Percentiles rank a stretch among this genome's conserved stretches.
Evolutionary conservation across 2,797 vertebrate genomes (phyloP).

Genomic region (Poeciliopsis infans): DNA sequence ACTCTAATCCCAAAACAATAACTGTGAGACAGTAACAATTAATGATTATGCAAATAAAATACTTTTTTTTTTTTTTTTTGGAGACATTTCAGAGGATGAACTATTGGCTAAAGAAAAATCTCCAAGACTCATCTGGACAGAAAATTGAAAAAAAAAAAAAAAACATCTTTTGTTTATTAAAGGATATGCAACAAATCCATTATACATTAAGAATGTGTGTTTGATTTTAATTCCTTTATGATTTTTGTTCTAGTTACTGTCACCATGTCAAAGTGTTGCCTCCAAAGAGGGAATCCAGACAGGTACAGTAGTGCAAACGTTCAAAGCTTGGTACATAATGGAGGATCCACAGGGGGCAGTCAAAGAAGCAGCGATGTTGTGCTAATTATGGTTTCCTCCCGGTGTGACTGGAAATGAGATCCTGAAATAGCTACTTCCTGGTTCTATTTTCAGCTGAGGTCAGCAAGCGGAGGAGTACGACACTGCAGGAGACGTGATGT

Average conservation of each 20-base stretch:
- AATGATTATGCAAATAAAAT: not conserved
- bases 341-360: slow-evolving; percentile 41
- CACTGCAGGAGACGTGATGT: slow-evolving; percentile 69
- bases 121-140: not conserved
- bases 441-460: slow-evolving; percentile 80
- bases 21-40: not conserved
- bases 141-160: not conserved
- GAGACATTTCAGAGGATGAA: not conserved
- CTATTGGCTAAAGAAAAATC: not conserved
- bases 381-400: slow-evolving; percentile 73
- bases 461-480: slow-evolving; percentile 71
- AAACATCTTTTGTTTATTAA: not conserved
- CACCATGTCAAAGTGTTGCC: slow-evolving; percentile 2
- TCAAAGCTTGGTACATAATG: not conserved
- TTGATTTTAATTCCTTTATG: not conserved
- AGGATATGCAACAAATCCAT: not conserved
- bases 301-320: slow-evolving; percentile 11
- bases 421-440: slow-evolving; percentile 77
- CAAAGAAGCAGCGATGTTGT: slow-evolving; percentile 55
- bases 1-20: not conserved
- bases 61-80: not conserved
- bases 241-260: not conserved
- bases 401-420: slow-evolving; percentile 76
- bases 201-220: not conserved
- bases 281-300: slow-evolving; percentile 1